Percentiles rank a stretch among this genome's conserved stretches.
Evolutionary conservation across 1,140 invertebrate species (phyloP).

Genomic region (Drosophila ambigua): DNA sequence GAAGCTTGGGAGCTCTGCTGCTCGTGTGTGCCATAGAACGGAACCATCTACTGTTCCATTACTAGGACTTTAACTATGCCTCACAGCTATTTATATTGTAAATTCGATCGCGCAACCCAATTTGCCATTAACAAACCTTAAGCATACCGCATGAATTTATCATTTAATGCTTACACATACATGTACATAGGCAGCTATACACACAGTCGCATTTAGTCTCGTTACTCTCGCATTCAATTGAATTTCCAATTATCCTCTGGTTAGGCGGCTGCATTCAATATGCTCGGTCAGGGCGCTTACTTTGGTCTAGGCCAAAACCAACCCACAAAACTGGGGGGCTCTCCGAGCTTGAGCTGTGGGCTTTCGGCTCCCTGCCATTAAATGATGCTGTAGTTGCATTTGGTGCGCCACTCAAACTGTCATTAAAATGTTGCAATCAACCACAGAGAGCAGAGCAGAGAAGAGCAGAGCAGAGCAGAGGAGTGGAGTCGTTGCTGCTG

Average conservation of each 20-base stretch:
- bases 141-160: no score
- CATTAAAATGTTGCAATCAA: conserved; percentile 78
- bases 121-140: no score
- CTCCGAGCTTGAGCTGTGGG: not conserved
- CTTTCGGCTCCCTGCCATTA: conserved; percentile 18
- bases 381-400: conserved; percentile 62
- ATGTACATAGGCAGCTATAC: not conserved
- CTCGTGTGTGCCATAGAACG: no score
- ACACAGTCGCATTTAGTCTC: conserved; percentile 18
- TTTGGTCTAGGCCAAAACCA: conserved; percentile 5
- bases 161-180: no score
- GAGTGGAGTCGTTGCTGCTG: conserved; percentile 2
- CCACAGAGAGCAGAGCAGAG: conserved; percentile 44
- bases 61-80: no score
- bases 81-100: no score
- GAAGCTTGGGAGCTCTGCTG: no score
- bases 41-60: no score
- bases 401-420: conserved; percentile 69
- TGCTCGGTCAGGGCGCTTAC: not conserved
- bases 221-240: conserved; percentile 3
- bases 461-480: conserved; percentile 4
- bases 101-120: no score
- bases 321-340: conserved; percentile 2
- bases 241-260: conserved; percentile 32
- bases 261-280: not conserved